Evolutionary conservation across 2,797 vertebrate genomes (phyloP).

Genomic region (Rhabdophis nuchalis): DNA sequence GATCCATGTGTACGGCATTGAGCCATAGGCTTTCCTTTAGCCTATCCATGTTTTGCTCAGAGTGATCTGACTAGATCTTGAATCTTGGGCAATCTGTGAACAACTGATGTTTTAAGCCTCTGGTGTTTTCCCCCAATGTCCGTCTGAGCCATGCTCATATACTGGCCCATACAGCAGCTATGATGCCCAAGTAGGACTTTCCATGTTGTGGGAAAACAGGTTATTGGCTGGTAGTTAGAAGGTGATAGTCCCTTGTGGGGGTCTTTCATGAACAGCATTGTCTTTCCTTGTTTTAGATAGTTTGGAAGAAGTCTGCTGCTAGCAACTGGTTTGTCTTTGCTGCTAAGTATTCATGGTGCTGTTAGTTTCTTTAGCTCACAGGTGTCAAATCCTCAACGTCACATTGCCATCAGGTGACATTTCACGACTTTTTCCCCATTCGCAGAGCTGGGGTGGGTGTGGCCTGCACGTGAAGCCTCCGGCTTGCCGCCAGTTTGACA

Average conservation of each 20-base stretch:
- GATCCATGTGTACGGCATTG: background rate
- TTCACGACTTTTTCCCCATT: no score
- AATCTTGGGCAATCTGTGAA: background rate
- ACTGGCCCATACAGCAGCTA: background rate
- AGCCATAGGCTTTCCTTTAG: background rate
- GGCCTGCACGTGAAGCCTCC: no score
- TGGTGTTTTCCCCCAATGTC: background rate
- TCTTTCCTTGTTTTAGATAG: background rate
- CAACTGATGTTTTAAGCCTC: background rate
- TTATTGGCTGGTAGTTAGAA: background rate
- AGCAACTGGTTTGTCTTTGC: background rate
- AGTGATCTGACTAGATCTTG: background rate
- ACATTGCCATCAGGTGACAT: no score
- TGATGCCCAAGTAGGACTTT: background rate
- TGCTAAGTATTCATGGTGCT: background rate
- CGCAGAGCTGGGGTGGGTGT: no score
- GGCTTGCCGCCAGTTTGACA: no score
- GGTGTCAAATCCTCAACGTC: no score
- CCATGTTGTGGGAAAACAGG: background rate
- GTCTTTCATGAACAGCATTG: background rate
- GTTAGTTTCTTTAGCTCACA: background rate
- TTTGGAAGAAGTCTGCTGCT: background rate
- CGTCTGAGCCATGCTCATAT: background rate
- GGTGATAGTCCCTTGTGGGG: background rate
- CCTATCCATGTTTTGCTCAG: background rate